Conservation (phyloP, 2,888 invertebrate genomes). For the Calameuta idolon region DNA sequence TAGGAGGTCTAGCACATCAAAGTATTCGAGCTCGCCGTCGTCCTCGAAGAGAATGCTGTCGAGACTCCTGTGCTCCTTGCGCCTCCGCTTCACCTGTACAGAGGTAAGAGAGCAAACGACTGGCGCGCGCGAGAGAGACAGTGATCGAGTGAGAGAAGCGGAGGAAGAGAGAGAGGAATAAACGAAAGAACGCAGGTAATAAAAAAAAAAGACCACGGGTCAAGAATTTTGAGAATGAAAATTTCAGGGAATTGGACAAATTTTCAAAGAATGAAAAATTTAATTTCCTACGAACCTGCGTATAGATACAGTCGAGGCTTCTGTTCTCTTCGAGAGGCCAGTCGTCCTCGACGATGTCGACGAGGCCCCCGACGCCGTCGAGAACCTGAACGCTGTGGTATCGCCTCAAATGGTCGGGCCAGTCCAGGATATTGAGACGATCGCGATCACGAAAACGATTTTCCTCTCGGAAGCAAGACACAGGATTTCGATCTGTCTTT, state of each 20-base stretch:
- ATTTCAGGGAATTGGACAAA: too few relatives aligned
- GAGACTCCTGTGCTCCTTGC: slow-evolving; percentile 62
- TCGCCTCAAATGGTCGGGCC: slow-evolving; percentile 58
- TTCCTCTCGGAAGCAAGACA: slow-evolving; percentile 35
- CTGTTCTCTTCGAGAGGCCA: slow-evolving; percentile 60
- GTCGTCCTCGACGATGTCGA: slow-evolving; percentile 63
- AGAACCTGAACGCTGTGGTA: slow-evolving; percentile 62
- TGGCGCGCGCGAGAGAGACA: background rate
- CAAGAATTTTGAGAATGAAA: too few relatives aligned
- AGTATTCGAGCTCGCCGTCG: slow-evolving; percentile 59
- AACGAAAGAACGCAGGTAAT: too few relatives aligned
- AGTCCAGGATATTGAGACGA: slow-evolving; percentile 61
- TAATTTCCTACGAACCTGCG: slow-evolving; percentile 48
- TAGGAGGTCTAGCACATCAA: slow-evolving; percentile 61
- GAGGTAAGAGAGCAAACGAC: background rate
- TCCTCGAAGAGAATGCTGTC: slow-evolving; percentile 64
- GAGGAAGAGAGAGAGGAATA: too few relatives aligned
- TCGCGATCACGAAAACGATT: slow-evolving; percentile 41
- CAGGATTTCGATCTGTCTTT: slow-evolving; percentile 41
- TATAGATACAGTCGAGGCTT: slow-evolving; percentile 61
- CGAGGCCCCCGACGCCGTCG: slow-evolving; percentile 61
- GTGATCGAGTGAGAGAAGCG: too few relatives aligned
- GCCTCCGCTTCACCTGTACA: slow-evolving; percentile 62
- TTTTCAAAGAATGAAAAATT: too few relatives aligned
- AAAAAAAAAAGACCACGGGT: too few relatives aligned